Conservation (phyloP, 2,113 vertebrate species). For the Tinamus guttatus region DNA sequence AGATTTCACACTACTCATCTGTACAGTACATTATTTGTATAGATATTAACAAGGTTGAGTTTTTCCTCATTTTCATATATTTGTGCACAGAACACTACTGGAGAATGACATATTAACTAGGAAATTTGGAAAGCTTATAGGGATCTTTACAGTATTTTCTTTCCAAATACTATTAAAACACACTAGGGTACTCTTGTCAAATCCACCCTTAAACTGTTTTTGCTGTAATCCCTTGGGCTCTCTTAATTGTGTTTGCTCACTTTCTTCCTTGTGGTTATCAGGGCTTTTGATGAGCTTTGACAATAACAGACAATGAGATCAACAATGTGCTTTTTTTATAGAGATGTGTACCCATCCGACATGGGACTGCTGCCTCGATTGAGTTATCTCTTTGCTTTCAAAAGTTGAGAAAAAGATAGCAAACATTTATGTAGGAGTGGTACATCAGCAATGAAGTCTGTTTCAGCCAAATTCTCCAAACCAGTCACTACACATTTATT, state of each 20-base stretch:
- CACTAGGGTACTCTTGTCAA: not conserved
- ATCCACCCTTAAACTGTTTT: not conserved
- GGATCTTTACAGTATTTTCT: not conserved
- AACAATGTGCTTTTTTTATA: not conserved
- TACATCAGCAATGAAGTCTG: not conserved
- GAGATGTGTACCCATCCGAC: not conserved
- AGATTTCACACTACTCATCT: not conserved
- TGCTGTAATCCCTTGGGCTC: not conserved
- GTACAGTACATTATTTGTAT: not conserved
- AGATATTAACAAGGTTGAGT: not conserved
- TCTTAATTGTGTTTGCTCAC: not conserved
- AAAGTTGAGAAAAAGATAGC: not conserved
- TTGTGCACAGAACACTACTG: not conserved
- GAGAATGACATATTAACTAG: not conserved
- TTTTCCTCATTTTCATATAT: not conserved
- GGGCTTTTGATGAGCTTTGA: not conserved
- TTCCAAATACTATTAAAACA: not conserved
- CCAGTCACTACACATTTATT: not conserved
- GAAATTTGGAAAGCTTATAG: not conserved
- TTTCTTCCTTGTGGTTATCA: not conserved
- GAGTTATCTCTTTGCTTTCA: not conserved
- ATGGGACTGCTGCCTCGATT: not conserved
- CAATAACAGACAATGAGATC: not conserved
- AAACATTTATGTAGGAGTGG: not conserved
- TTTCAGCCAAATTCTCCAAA: not conserved